Conservation (phyloP, 2,113 vertebrate genomes). For the Eurypyga helias region DNA sequence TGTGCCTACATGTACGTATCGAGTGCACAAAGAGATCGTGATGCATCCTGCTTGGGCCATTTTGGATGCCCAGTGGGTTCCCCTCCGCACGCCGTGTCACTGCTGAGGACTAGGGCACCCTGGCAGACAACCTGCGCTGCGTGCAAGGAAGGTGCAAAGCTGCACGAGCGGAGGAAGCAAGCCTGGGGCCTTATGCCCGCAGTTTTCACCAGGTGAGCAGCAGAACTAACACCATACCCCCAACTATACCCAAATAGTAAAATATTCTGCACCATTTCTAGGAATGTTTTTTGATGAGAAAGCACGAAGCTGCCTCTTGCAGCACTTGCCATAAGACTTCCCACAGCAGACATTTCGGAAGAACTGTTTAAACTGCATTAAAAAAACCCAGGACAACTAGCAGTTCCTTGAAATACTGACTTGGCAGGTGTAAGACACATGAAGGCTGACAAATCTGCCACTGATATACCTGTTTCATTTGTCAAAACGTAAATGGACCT, state of each 20-base stretch:
- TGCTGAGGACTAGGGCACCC: not conserved
- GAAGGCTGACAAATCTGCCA: not conserved
- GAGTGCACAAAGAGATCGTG: not conserved
- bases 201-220: not conserved
- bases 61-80: not conserved
- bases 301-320: not conserved
- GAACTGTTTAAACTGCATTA: not conserved
- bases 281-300: not conserved
- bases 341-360: not conserved
- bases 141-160: not conserved
- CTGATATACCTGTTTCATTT: not conserved
- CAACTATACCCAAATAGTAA: not conserved
- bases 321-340: not conserved
- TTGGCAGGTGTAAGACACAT: not conserved
- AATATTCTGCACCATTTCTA: not conserved
- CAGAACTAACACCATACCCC: not conserved
- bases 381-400: not conserved
- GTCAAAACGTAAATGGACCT: not conserved
- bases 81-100: not conserved
- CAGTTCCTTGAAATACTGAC: not conserved
- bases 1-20: rapidly evolving
- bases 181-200: not conserved
- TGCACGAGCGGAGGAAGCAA: not conserved
- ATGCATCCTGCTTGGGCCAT: not conserved
- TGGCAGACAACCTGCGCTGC: not conserved